Evolutionary conservation across 2,888 invertebrate species (phyloP).

Genomic region (Endomychus coccineus): DNA sequence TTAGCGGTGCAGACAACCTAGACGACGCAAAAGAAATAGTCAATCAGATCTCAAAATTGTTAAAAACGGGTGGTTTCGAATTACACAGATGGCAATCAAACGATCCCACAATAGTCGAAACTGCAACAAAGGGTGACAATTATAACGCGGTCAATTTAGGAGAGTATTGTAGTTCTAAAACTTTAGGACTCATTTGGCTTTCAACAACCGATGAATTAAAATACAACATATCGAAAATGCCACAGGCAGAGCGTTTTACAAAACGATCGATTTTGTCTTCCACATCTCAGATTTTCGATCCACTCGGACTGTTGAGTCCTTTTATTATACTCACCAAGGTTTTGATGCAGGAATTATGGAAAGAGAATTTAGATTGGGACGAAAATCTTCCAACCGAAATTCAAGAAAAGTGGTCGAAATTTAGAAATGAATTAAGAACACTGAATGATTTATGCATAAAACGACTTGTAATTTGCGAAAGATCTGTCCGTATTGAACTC

Average conservation of each 20-base stretch:
- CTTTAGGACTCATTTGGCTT: neutral
- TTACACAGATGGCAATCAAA: too few species aligned
- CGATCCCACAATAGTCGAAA: too few species aligned
- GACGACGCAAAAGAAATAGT: too few species aligned
- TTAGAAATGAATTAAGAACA: neutral
- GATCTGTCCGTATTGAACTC: neutral
- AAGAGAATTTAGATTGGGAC: conserved; percentile 9
- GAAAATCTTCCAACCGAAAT: conserved; percentile 2
- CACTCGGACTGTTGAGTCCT: conserved; percentile 5
- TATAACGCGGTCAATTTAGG: too few species aligned
- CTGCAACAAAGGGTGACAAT: too few species aligned
- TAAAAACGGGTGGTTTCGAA: too few species aligned
- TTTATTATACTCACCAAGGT: conserved; percentile 3
- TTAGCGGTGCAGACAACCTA: too few species aligned
- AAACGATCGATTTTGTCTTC: conserved; percentile 6
- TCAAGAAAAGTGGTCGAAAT: neutral
- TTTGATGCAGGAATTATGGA: conserved; percentile 9
- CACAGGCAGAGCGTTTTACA: conserved; percentile 3
- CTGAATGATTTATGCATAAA: neutral
- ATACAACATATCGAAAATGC: neutral
- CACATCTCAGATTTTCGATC: conserved; percentile 7
- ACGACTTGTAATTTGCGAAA: neutral
- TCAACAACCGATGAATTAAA: neutral
- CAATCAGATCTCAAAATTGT: too few species aligned
- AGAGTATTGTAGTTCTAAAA: neutral